A percentile compares a stretch with the other conserved stretches of the same genome.
Evolutionary conservation across 2,797 vertebrate species (phyloP).

Genomic region (Eidolon dupreanum): DNA sequence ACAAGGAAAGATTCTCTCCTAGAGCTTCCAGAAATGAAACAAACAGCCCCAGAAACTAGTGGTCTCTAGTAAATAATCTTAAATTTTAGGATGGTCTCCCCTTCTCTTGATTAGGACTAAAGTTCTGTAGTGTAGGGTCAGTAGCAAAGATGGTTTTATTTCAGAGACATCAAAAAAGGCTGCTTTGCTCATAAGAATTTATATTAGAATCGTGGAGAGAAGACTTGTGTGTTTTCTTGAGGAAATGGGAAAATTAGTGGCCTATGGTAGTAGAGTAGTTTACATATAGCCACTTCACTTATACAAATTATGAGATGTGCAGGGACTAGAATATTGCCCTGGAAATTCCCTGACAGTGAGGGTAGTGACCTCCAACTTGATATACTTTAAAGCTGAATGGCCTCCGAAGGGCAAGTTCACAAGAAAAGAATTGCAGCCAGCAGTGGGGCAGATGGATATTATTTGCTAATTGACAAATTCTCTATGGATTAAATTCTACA

Average conservation of each 20-base stretch:
- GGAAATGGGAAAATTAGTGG: neutral
- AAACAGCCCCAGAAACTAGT: neutral
- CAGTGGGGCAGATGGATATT: neutral
- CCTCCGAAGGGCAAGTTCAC: slow-evolving; percentile 22
- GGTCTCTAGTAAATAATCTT: neutral
- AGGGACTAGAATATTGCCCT: neutral
- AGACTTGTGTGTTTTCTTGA: neutral
- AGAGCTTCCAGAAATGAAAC: neutral
- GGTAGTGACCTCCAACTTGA: slow-evolving; percentile 13
- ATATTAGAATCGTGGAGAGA: neutral
- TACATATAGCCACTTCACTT: neutral
- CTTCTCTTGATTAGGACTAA: slow-evolving; percentile 7
- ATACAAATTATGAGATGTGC: neutral
- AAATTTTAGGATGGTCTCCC: neutral
- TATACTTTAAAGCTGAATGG: neutral
- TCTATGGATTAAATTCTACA: neutral
- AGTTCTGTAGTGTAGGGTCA: neutral
- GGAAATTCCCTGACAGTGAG: neutral
- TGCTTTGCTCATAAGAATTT: neutral
- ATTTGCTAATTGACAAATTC: slow-evolving; percentile 28
- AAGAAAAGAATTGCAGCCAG: slow-evolving; percentile 1
- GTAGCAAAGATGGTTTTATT: neutral
- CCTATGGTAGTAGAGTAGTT: neutral
- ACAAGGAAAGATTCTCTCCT: neutral
- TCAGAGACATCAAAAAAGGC: neutral